A percentile compares a stretch with the other conserved stretches of the same genome.
phyloP scores from a whole-genome alignment of 2,113 vertebrate genomes.

The Donacobius atricapilla region DNA sequence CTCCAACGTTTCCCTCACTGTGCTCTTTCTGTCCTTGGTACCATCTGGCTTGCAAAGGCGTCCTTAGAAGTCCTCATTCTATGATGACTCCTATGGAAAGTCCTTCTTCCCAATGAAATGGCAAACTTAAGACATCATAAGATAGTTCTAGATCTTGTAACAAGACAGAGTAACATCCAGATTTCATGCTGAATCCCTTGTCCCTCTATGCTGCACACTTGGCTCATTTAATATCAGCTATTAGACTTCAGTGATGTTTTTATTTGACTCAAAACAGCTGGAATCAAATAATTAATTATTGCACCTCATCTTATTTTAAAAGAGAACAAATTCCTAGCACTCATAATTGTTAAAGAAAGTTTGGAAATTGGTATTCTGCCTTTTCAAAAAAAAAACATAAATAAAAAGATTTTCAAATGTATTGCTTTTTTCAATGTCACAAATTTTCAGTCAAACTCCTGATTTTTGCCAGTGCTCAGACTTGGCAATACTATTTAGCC shows the following conservation, averaged over 20 bases:
- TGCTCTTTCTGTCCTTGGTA: conserved; percentile 36
- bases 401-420: not conserved
- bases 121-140: not conserved
- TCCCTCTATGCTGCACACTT: not conserved
- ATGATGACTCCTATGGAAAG: not conserved
- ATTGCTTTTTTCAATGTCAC: not conserved
- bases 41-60: conserved; percentile 31
- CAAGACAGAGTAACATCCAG: not conserved
- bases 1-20: not conserved
- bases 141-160: not conserved
- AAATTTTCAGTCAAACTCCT: not conserved
- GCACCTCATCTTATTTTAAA: not conserved
- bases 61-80: conserved; percentile 28
- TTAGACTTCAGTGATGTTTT: not conserved
- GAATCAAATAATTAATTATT: not conserved
- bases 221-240: not conserved
- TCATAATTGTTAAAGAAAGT: not conserved
- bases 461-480: not conserved
- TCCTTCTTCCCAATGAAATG: not conserved
- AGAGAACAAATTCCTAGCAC: not conserved
- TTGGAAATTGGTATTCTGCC: not conserved
- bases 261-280: not conserved
- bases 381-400: not conserved
- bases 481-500: not conserved
- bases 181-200: not conserved